These are phyloP conservation scores for Phocides pigmalion DNA, from an alignment of 1,140 invertebrate genomes.

Conservation along the genomic window DNA sequence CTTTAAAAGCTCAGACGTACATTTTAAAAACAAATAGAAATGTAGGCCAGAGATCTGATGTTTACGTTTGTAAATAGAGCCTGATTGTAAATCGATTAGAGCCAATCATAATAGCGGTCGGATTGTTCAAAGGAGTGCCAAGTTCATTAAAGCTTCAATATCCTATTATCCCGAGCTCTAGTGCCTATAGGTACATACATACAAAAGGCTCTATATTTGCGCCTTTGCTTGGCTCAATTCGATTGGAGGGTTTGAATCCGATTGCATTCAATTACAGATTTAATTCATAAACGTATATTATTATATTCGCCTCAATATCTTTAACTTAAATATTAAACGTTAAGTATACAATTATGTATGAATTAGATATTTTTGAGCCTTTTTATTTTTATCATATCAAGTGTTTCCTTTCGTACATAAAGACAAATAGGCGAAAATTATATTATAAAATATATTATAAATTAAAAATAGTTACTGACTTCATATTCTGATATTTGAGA, in stretches of 20 bases:
- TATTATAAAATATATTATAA: no score
- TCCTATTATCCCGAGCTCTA: conserved; percentile 4
- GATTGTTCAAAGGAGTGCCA: conserved; percentile 15
- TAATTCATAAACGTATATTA: background rate
- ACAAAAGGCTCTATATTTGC: conserved; percentile 3
- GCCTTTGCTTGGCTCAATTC: background rate
- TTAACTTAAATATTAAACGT: no score
- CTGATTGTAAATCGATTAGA: conserved; percentile 15
- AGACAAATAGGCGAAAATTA: no score
- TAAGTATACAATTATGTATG: no score
- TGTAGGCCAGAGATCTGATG: conserved; percentile 6
- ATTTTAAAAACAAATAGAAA: background rate
- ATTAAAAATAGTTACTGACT: no score
- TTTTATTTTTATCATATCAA: no score
- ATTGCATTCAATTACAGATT: conserved; percentile 1
- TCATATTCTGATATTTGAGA: no score
- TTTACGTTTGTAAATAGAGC: conserved; percentile 7
- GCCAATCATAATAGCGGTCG: conserved; percentile 20
- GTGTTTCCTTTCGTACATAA: no score
- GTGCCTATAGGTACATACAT: background rate
- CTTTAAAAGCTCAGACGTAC: no score
- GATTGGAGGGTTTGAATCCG: background rate
- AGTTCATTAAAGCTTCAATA: conserved; percentile 10
- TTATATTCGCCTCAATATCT: background rate
- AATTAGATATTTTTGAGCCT: no score